phyloP scores from a whole-genome alignment of 2,888 invertebrate species.

The Scaptomyza caliginosa region DNA sequence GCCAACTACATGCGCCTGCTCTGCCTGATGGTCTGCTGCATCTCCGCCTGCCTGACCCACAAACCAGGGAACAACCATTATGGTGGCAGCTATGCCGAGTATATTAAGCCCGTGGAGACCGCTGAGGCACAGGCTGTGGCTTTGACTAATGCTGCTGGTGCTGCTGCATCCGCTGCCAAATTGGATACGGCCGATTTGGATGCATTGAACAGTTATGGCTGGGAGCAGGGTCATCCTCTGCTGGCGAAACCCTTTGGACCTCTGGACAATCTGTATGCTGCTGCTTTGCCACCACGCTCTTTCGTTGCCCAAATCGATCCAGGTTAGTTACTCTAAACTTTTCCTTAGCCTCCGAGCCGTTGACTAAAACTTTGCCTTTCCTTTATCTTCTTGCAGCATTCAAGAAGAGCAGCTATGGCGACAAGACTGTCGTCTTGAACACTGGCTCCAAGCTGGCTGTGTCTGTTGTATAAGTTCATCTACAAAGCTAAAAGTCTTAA shows the following conservation, averaged over 20 bases:
- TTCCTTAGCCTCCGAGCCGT: background rate
- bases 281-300: conserved; percentile 80
- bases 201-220: conserved; percentile 70
- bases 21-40: conserved; percentile 63
- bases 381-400: conserved; percentile 60
- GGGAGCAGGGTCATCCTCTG: conserved; percentile 75
- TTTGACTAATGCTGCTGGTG: conserved; percentile 72
- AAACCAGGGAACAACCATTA: conserved; percentile 23
- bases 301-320: conserved; percentile 81
- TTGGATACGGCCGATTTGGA: conserved; percentile 64
- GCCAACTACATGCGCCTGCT: conserved; percentile 52
- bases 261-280: conserved; percentile 75
- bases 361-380: conserved; percentile 15
- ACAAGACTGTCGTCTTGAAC: conserved; percentile 45
- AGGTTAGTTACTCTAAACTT: conserved; percentile 63
- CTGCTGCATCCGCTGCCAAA: conserved; percentile 76
- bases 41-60: conserved; percentile 47
- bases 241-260: conserved; percentile 70
- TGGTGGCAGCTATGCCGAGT: conserved; percentile 16
- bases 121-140: conserved; percentile 74
- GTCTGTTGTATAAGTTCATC: conserved; percentile 62
- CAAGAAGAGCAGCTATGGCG: conserved; percentile 64
- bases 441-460: conserved; percentile 72
- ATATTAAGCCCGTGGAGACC: conserved; percentile 44
- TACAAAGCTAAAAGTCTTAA: conserved; percentile 51